A percentile compares a stretch with the other conserved stretches of the same genome.
Evolutionary conservation across 1,140 invertebrate genomes (phyloP).

Genomic region (Drosophila tani): DNA sequence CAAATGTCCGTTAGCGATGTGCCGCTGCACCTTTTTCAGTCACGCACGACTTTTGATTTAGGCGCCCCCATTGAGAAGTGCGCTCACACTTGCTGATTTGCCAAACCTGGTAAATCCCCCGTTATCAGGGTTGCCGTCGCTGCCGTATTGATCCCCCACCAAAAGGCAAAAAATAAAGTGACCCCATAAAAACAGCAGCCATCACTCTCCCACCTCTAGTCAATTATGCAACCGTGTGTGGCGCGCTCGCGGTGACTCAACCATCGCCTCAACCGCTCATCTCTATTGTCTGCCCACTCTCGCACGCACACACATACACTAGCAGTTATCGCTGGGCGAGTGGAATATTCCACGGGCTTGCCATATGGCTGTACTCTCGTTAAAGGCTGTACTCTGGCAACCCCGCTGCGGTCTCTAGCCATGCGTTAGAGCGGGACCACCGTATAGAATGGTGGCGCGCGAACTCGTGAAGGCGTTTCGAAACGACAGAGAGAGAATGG

Average conservation of each 20-base stretch:
- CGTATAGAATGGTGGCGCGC: conserved; percentile 13
- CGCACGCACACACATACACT: not conserved
- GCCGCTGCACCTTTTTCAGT: not conserved
- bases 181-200: conserved; percentile 23
- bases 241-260: conserved; percentile 47
- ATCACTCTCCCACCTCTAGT: conserved; percentile 32
- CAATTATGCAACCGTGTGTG: conserved; percentile 52
- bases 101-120: conserved; percentile 18
- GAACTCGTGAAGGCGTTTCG: conserved; percentile 26
- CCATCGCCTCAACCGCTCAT: conserved; percentile 48
- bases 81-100: conserved; percentile 1
- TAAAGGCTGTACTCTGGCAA: conserved; percentile 55
- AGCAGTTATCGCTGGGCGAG: conserved; percentile 37
- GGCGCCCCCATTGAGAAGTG: conserved; percentile 2
- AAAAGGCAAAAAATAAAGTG: conserved; percentile 8
- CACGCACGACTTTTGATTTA: conserved; percentile 25
- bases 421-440: conserved; percentile 45
- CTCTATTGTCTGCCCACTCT: conserved; percentile 46
- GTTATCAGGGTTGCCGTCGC: conserved; percentile 31
- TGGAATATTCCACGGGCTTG: conserved; percentile 75
- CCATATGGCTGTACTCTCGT: conserved; percentile 50
- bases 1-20: conserved; percentile 19
- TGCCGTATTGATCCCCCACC: conserved; percentile 10
- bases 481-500: conserved; percentile 18
- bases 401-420: conserved; percentile 26